Conservation (phyloP, 2,888 invertebrate species). For the Sussaba pulchella region DNA sequence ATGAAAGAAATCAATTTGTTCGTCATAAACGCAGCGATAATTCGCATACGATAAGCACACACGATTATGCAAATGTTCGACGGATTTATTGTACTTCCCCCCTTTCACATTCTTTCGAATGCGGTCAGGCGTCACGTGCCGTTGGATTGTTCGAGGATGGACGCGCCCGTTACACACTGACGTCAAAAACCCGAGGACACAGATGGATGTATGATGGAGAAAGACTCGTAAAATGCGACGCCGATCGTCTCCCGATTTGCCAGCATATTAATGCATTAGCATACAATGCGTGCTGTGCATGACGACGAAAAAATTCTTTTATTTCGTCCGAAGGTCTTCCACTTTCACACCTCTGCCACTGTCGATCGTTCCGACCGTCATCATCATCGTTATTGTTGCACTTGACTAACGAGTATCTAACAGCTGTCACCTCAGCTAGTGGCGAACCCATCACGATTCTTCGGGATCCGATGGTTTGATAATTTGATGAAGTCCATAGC, state of each 20-base stretch:
- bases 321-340: slow-evolving; percentile 14
- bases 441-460: neutral
- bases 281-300: slow-evolving; percentile 80
- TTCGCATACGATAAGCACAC: slow-evolving; percentile 30
- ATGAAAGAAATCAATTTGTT: slow-evolving; percentile 19
- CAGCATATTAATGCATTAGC: slow-evolving; percentile 78
- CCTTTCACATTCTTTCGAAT: slow-evolving; percentile 33
- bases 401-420: slow-evolving; percentile 20
- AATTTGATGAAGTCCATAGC: too few species aligned
- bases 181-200: slow-evolving; percentile 15
- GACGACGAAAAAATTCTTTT: slow-evolving; percentile 61
- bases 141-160: slow-evolving; percentile 72
- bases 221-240: slow-evolving; percentile 28
- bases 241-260: slow-evolving; percentile 12
- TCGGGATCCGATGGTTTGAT: neutral
- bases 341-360: slow-evolving; percentile 23
- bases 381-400: slow-evolving; percentile 3
- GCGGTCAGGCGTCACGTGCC: slow-evolving; percentile 45
- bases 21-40: slow-evolving; percentile 19
- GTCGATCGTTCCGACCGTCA: neutral
- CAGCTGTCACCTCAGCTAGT: slow-evolving; percentile 2
- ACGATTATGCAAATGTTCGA: slow-evolving; percentile 37
- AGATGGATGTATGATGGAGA: neutral
- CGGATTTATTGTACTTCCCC: slow-evolving; percentile 43
- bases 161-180: slow-evolving; percentile 67